phyloP scores from a whole-genome alignment of 2,888 invertebrate species.

The Spilosoma lubricipeda region DNA sequence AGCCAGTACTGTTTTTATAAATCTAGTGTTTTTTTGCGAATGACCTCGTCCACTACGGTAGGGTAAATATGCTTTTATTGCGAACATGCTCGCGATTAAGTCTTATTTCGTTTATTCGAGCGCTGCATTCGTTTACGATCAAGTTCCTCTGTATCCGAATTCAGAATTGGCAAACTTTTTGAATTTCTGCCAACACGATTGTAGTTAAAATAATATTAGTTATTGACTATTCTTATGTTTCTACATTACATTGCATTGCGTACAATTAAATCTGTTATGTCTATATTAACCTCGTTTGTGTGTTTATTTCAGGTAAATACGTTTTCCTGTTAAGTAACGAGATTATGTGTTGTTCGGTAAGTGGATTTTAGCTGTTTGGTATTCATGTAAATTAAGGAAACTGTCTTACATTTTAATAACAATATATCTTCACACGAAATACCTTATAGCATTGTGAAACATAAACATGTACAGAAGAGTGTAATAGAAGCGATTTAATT shows the following conservation, averaged over 20 bases:
- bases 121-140: not conserved
- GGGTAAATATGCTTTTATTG: not conserved
- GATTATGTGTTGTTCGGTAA: constrained; percentile 10
- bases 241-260: too few species aligned
- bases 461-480: not conserved
- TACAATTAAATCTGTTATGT: constrained; percentile 3
- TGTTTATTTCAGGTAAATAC: constrained; percentile 52
- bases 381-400: not conserved
- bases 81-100: not conserved
- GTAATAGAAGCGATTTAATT: too few species aligned
- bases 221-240: constrained; percentile 1
- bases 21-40: constrained; percentile 19
- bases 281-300: constrained; percentile 16
- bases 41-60: constrained; percentile 22
- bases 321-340: constrained; percentile 8
- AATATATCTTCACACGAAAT: not conserved
- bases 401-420: not conserved
- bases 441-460: not conserved
- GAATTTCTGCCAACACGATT: constrained; percentile 20
- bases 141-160: not conserved
- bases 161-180: constrained; percentile 5
- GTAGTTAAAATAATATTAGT: constrained; percentile 25
- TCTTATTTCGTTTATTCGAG: constrained; percentile 1
- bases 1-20: not conserved
- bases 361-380: not conserved